Evolutionary conservation across 2,113 vertebrate species (phyloP).

Genomic region (Ceuthmochares aereus): DNA sequence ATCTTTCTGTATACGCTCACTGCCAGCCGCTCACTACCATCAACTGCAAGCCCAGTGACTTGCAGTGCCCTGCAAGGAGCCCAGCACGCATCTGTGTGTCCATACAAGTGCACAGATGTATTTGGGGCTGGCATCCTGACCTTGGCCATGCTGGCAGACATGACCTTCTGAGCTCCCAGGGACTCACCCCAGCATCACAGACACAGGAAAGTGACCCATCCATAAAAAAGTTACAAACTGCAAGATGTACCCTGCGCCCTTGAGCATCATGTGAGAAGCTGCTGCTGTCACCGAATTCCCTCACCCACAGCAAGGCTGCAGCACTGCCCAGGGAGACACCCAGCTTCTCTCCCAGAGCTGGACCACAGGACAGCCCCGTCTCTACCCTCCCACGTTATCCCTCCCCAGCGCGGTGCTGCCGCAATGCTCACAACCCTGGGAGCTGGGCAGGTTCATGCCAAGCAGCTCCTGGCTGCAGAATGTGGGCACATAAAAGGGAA

Average conservation of each 20-base stretch:
- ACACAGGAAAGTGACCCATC: background rate
- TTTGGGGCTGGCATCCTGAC: background rate
- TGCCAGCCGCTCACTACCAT: background rate
- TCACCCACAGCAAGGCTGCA: background rate
- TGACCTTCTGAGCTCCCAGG: fast-evolving
- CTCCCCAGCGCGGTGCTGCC: background rate
- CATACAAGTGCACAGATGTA: fast-evolving
- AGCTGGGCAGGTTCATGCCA: background rate
- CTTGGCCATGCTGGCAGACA: fast-evolving
- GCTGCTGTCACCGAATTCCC: background rate
- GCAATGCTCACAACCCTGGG: fast-evolving
- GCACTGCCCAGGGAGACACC: fast-evolving
- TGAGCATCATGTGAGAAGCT: background rate
- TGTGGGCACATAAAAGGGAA: background rate
- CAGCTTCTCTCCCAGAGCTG: background rate
- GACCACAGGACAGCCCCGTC: background rate
- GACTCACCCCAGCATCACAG: background rate
- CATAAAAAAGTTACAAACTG: background rate
- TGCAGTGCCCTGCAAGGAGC: fast-evolving
- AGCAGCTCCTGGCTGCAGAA: background rate
- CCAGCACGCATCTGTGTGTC: background rate
- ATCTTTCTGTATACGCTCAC: background rate
- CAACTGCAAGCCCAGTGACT: background rate
- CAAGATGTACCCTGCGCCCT: background rate
- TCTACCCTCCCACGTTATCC: background rate